A percentile compares a stretch with the other conserved stretches of the same genome.
Evolutionary conservation across 2,113 vertebrate genomes (phyloP).

Genomic region (Pituophis catenifer): DNA sequence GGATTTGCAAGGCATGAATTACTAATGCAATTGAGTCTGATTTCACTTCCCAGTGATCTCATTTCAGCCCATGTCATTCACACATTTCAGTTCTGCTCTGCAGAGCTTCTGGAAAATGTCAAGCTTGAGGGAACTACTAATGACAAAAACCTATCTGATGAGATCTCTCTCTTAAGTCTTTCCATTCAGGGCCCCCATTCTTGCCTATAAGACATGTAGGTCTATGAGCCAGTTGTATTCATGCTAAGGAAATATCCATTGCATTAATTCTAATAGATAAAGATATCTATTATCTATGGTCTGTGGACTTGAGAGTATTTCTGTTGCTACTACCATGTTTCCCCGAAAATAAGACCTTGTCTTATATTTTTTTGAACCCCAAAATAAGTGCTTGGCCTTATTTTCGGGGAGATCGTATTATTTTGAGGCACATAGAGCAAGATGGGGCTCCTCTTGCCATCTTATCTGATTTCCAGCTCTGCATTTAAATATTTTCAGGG

Average conservation of each 20-base stretch:
- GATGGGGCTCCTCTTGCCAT: no score
- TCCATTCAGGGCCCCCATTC: fast-evolving
- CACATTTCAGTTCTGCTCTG: fast-evolving
- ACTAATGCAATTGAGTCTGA: constrained; percentile 50
- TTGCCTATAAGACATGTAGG: fast-evolving
- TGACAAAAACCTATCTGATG: fast-evolving
- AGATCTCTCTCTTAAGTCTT: constrained; percentile 1
- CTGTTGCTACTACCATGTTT: neutral
- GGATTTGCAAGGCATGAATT: constrained; percentile 43
- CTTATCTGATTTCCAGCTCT: no score
- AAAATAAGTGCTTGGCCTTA: no score
- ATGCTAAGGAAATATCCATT: neutral
- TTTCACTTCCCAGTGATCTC: constrained; percentile 34
- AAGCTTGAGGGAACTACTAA: neutral
- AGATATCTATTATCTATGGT: neutral
- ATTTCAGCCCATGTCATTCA: constrained; percentile 14
- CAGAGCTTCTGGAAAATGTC: neutral
- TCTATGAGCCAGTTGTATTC: neutral
- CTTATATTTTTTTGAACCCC: no score
- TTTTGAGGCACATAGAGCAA: no score
- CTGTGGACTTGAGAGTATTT: neutral
- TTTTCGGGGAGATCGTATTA: no score
- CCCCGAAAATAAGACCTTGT: no score
- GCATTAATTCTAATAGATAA: neutral
- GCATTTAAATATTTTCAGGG: no score